phyloP scores from a whole-genome alignment of 1,140 invertebrate genomes.

The Adelges cooleyi region DNA sequence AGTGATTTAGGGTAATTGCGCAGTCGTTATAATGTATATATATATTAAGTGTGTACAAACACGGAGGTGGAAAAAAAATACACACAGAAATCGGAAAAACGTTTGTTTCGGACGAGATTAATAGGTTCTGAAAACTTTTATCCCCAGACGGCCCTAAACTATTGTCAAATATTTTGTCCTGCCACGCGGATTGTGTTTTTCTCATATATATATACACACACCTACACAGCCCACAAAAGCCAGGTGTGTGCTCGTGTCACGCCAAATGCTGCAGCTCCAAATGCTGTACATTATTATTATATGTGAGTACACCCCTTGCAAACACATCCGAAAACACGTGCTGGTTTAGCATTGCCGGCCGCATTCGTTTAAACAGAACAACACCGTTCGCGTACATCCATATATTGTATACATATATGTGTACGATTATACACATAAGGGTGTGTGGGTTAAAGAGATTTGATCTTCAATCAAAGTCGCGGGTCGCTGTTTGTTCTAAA shows the following conservation, averaged over 20 bases:
- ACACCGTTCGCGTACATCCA: neutral
- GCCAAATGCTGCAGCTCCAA: neutral
- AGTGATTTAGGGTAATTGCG: conserved; percentile 24
- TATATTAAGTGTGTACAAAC: neutral
- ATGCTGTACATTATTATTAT: too few relatives aligned
- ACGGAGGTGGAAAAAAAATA: neutral
- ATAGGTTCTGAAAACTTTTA: conserved; percentile 24
- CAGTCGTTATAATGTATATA: neutral
- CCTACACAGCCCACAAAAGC: conserved; percentile 18
- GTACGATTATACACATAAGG: neutral
- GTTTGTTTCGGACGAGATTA: conserved; percentile 20
- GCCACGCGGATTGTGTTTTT: too few relatives aligned
- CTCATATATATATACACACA: neutral
- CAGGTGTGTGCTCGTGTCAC: conserved; percentile 22
- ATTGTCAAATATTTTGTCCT: conserved; percentile 22
- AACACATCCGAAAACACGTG: conserved; percentile 16
- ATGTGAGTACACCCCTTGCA: conserved; percentile 1
- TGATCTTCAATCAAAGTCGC: conserved; percentile 9
- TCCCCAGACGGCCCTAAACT: conserved; percentile 22
- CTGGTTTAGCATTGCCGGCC: conserved; percentile 12
- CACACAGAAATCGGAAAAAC: conserved; percentile 18
- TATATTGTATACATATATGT: neutral
- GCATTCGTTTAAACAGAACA: neutral
- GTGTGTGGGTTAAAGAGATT: neutral
- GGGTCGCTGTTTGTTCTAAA: conserved; percentile 16